phyloP scores from a whole-genome alignment of 1,140 invertebrate species.

The Vanessa tameamea region DNA sequence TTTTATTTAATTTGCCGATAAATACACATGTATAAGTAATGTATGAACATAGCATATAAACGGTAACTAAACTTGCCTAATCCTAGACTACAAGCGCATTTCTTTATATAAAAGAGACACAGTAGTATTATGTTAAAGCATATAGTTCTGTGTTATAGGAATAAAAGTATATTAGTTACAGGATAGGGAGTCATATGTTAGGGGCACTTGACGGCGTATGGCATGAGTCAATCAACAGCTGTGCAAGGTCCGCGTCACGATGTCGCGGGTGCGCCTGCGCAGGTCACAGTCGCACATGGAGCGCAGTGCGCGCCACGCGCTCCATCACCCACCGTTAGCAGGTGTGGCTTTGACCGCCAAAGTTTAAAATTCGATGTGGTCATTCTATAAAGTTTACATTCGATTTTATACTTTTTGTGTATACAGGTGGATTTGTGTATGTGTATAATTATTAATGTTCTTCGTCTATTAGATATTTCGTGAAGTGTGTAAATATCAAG shows the following conservation, averaged over 20 bases:
- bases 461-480: not conserved
- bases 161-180: not conserved
- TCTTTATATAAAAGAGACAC: too few relatives aligned
- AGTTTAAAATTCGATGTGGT: slow-evolving; percentile 29
- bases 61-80: too few relatives aligned
- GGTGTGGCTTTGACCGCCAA: slow-evolving; percentile 39
- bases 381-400: not conserved
- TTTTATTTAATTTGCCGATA: too few relatives aligned
- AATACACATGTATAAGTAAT: too few relatives aligned
- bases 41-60: too few relatives aligned
- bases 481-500: not conserved
- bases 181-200: slow-evolving; percentile 15
- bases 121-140: not conserved
- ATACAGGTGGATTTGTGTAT: not conserved
- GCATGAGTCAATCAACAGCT: slow-evolving; percentile 39
- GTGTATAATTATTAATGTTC: too few relatives aligned
- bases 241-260: slow-evolving; percentile 32
- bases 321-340: slow-evolving; percentile 28
- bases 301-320: slow-evolving; percentile 68
- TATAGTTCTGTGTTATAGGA: not conserved
- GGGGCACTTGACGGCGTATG: slow-evolving; percentile 31
- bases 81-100: too few relatives aligned
- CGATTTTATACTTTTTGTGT: not conserved
- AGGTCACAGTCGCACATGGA: slow-evolving; percentile 54
- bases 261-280: slow-evolving; percentile 44